A percentile compares a stretch with the other conserved stretches of the same genome.
Evolutionary conservation across 2,888 invertebrate genomes (phyloP).

Genomic region (Abrostola tripartita): DNA sequence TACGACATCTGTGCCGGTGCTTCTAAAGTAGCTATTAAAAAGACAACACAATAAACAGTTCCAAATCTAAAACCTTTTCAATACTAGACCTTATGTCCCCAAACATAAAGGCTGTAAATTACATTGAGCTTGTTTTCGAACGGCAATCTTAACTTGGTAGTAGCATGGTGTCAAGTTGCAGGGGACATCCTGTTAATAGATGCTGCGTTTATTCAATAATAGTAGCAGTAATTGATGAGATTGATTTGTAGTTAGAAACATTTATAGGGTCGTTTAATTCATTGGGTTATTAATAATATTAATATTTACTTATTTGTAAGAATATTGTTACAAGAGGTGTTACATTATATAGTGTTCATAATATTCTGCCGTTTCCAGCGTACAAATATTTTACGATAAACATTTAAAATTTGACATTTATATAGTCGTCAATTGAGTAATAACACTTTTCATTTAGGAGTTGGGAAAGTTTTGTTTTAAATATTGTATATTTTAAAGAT

Average conservation of each 20-base stretch:
- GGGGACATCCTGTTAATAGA: constrained; percentile 56
- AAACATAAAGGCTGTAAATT: constrained; percentile 6
- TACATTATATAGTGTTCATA: no score
- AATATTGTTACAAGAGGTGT: no score
- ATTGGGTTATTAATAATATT: background rate
- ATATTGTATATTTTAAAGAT: no score
- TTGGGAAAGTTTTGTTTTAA: no score
- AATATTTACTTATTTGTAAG: no score
- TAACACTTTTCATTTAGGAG: no score
- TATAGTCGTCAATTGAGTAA: no score
- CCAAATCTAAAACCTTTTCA: background rate
- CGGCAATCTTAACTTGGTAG: constrained; percentile 26
- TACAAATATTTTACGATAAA: no score
- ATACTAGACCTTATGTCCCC: constrained; percentile 19
- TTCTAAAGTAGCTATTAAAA: constrained; percentile 52
- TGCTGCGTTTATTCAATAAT: constrained; percentile 47
- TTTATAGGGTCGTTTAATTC: background rate
- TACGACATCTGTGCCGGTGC: constrained; percentile 40
- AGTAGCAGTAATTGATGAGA: constrained; percentile 36
- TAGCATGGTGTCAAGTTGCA: constrained; percentile 54
- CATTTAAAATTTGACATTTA: no score
- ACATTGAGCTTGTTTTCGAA: background rate
- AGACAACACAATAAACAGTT: constrained; percentile 19
- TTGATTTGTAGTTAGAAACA: constrained; percentile 32
- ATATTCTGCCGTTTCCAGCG: no score